phyloP scores from a whole-genome alignment of 1,140 invertebrate species.

The Drosophila orena region DNA sequence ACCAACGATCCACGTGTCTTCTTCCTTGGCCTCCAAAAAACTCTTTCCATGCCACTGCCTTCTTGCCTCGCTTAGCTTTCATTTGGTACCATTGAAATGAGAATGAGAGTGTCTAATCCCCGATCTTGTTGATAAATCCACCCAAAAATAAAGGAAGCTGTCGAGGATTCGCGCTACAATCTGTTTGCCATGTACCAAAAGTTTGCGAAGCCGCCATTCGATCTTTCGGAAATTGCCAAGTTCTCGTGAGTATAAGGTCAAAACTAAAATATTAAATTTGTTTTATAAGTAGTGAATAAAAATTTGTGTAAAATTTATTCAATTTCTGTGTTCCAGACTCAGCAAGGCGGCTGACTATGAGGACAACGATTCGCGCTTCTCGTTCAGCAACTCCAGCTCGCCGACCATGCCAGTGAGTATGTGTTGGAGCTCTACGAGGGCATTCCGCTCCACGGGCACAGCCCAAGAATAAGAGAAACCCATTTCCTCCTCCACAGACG shows the following conservation, averaged over 20 bases:
- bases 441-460: neutral
- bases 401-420: constrained; percentile 87
- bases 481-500: constrained; percentile 30
- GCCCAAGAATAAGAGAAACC: constrained; percentile 23
- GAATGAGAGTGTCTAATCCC: constrained; percentile 40
- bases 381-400: constrained; percentile 90
- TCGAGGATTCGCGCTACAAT: constrained; percentile 83
- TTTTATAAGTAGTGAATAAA: too few species aligned
- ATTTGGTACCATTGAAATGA: constrained; percentile 10
- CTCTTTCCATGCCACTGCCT: constrained; percentile 15
- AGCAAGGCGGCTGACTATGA: constrained; percentile 74
- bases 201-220: constrained; percentile 82
- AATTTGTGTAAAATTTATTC: too few species aligned
- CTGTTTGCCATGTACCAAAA: constrained; percentile 84
- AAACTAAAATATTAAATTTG: too few species aligned
- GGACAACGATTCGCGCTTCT: constrained; percentile 88
- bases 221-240: constrained; percentile 82
- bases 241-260: constrained; percentile 73
- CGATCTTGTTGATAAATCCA: constrained; percentile 42
- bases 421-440: constrained; percentile 59
- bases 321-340: too few species aligned
- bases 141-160: constrained; percentile 64
- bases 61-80: constrained; percentile 47
- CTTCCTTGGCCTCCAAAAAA: constrained; percentile 28
- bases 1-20: constrained; percentile 60